These are phyloP conservation scores for Sarcoramphus papa DNA, from an alignment of 2,797 vertebrate species.

Conservation along the genomic window DNA sequence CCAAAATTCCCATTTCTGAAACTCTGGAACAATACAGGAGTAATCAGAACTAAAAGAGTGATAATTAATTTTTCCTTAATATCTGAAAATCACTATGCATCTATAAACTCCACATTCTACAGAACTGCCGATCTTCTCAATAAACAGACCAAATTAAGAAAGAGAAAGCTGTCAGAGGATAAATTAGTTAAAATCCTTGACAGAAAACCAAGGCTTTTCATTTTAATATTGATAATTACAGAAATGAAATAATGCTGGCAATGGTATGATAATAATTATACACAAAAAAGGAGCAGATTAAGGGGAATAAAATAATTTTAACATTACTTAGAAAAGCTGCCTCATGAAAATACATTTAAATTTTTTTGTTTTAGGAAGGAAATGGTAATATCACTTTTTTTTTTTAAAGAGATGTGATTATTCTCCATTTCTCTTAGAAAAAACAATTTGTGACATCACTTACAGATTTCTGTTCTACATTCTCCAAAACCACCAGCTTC, in stretches of 20 bases:
- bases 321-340: background rate
- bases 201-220: background rate
- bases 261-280: background rate
- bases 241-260: slow-evolving; percentile 11
- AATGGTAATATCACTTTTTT: background rate
- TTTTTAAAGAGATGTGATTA: background rate
- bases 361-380: background rate
- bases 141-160: background rate
- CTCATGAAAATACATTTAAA: background rate
- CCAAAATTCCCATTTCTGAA: background rate
- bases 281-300: background rate
- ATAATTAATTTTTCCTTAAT: background rate
- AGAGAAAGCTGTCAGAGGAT: background rate
- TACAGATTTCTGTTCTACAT: background rate
- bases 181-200: background rate
- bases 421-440: background rate
- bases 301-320: background rate
- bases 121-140: background rate
- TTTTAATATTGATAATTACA: background rate
- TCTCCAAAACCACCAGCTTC: background rate
- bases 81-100: background rate
- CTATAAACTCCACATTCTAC: background rate
- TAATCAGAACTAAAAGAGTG: background rate
- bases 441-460: background rate
- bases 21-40: background rate